These are phyloP conservation scores for Tetragnatha versicolor DNA, from an alignment of 1,140 invertebrate species.

Conservation along the genomic window DNA sequence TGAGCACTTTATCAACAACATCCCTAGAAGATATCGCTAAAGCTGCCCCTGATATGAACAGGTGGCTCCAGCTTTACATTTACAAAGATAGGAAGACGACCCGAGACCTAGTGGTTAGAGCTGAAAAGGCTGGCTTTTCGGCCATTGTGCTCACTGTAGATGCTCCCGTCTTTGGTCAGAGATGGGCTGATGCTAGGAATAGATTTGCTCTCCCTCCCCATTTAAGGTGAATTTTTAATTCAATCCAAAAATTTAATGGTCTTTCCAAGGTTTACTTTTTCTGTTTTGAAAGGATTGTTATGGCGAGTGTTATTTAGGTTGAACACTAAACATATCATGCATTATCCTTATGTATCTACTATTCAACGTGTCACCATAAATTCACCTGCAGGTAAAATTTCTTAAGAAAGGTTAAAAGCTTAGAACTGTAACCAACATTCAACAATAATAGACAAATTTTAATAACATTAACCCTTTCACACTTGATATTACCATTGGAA, in stretches of 20 bases:
- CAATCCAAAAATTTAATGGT: neutral
- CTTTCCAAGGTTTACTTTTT: neutral
- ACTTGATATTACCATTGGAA: no score
- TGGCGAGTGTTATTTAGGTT: neutral
- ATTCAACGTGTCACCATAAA: neutral
- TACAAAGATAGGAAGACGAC: constrained; percentile 83
- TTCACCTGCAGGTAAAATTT: neutral
- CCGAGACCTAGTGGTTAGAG: constrained; percentile 75
- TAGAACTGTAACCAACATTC: no score
- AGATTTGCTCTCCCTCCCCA: constrained; percentile 83
- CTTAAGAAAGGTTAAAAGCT: neutral
- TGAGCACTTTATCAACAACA: constrained; percentile 86
- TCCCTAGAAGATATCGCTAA: constrained; percentile 87
- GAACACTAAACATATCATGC: neutral
- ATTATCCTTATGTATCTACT: neutral
- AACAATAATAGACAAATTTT: no score
- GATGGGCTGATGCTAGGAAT: constrained; percentile 82
- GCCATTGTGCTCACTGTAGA: constrained; percentile 91
- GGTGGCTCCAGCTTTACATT: constrained; percentile 93
- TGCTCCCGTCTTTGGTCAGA: constrained; percentile 82
- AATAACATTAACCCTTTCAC: no score
- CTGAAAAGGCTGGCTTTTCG: constrained; percentile 84
- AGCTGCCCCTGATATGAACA: constrained; percentile 76
- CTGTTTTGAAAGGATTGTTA: neutral
- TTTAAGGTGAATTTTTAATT: constrained; percentile 70